Base-by-base conservation (phyloP, 2,113 vertebrate species). In the Nyctibius bracteatus region DNA sequence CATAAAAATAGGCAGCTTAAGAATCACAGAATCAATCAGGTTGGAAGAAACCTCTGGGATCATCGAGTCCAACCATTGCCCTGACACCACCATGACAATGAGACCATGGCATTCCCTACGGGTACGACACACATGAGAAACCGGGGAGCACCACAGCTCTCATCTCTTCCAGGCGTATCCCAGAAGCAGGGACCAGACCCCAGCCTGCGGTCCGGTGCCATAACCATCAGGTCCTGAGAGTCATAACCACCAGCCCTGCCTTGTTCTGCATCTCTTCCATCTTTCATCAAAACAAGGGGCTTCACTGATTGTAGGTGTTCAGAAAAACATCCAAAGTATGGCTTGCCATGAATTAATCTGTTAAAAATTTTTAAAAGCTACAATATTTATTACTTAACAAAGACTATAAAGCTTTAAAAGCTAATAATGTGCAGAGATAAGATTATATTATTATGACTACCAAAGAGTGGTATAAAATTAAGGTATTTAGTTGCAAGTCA, bases 371-470 rank as follows among this genome's bases (percentile, higher is more conserved):
- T 84, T 62, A 70, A 84, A 80, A 77, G 28, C 41, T 86, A 86
- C n/a, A 66, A 21, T 58, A 88, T 44, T 83, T 88, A 47, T 74
- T 87, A 71, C 43, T 77, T 63, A 75, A 71, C 52, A 74, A 58
- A 80, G 61, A 92, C 61, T 49, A 92, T 27, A 63, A 71, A 91
- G 47, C 39, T 86, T 93, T 91, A 91, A 93, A 92, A 80, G 16
- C 31, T 91, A 88, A 51, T 8, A 93, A 17, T 21, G 10, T 12
- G 31, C 61, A 90, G 22, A 96, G 24, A 73, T 72, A 92, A 90
- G 71, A 82, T 31, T 44, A 21, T 71, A 65, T 68, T 57, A 59
- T 52, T 68, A 49, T 46, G 47, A 85, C 57, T 65, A 75, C 37
- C 24, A 75, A 73, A 35, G 27, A 85, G 16, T n/a, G 12, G 31